Evolutionary conservation across 2,113 vertebrate genomes (phyloP), one percentile per base, ranked within the genome.

Genomic region (Carollia perspicillata): DNA sequence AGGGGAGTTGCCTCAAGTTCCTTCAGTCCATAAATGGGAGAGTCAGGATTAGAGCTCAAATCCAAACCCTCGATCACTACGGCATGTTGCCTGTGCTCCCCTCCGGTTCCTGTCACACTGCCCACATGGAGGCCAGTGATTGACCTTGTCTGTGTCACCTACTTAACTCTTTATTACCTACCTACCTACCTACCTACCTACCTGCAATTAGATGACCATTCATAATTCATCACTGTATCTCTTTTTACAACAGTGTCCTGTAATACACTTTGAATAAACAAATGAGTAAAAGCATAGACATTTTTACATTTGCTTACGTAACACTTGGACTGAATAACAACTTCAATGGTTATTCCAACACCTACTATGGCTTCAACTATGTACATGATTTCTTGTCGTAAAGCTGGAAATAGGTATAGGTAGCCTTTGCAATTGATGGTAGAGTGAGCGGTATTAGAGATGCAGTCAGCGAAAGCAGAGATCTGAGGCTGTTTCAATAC

Each of bases 201-300:
- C n/a, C n/a, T n/a, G n/a, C n/a, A n/a, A n/a, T n/a, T n/a, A n/a
- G n/a, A n/a, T 63, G 30, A 75, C 65, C n/a, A 80, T 72, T 81
- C 49, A 28, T 44, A 80, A 95, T 89, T 74, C 58, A 84, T 84
- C 42, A 92, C 75, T 93, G 12, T 66, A 28, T 49, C 17, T 96
- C 51, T 79, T 84, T 79, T 85, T 75, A 33, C 89, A 79, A 71
- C 23, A 93, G n/a, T 23, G 33, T 35, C 49, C 58, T 18, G 4
- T 68, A 89, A 79, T 90, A 14, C 68, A 90, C 94, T 72, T 65
- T 71, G 12, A 95, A 40, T 75, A 91, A 89, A 90, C 55, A 42
- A 72, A 77, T 69, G 63, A 72, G 23, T 35, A 71, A 72, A 94
- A 42, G 33, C 23, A 49, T 83, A 30, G 2, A 7, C 14, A 66